Percentiles rank a stretch among this genome's conserved stretches.
Conservation (phyloP, 2,888 invertebrate genomes). For the Athalia circularis region DNA sequence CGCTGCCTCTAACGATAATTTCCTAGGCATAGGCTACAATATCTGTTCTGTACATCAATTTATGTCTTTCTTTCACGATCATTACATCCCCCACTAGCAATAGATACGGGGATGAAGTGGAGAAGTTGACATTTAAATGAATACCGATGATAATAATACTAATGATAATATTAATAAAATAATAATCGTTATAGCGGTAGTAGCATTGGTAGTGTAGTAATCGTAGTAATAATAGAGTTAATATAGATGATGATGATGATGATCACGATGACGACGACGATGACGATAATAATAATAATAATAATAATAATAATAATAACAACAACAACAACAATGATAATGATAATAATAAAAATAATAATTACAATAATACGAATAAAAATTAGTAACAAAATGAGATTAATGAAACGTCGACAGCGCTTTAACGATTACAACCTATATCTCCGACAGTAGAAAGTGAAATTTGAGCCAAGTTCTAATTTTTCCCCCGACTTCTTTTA, state of each 20-base stretch:
- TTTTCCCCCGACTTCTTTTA: neutral
- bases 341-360: slow-evolving; percentile 49
- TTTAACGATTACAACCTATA: slow-evolving; percentile 5
- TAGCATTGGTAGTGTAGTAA: neutral
- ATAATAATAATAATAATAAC: slow-evolving; percentile 11
- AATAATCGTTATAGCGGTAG: neutral
- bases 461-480: neutral
- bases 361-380: slow-evolving; percentile 70
- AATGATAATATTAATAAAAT: neutral
- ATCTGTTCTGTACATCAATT: slow-evolving; percentile 73
- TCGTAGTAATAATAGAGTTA: neutral
- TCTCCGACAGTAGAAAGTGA: neutral
- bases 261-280: neutral
- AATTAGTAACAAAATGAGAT: slow-evolving; percentile 67
- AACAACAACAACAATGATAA: neutral
- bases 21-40: slow-evolving; percentile 65
- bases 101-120: slow-evolving; percentile 7
- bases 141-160: neutral
- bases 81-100: slow-evolving; percentile 51
- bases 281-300: neutral
- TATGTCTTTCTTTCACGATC: slow-evolving; percentile 70
- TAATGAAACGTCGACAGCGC: slow-evolving; percentile 60
- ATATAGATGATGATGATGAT: neutral
- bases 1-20: slow-evolving; percentile 63
- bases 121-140: neutral